Percentiles rank a stretch among this genome's conserved stretches.
Conservation (phyloP, 2,113 vertebrate species). For the Chaetops frenatus region DNA sequence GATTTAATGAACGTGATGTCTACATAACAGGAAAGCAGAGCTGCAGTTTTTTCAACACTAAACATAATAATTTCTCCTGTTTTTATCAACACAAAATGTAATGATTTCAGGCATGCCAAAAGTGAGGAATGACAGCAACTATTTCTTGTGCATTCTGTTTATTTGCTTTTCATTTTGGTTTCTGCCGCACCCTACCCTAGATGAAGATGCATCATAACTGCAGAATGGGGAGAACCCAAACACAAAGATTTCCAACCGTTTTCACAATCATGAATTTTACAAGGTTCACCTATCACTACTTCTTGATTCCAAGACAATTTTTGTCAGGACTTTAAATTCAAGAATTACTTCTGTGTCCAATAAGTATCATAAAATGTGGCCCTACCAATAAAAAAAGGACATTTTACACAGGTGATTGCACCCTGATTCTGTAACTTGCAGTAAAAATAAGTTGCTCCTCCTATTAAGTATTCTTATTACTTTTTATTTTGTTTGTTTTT, state of each 20-base stretch:
- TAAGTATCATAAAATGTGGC: not conserved
- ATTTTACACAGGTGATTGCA: not conserved
- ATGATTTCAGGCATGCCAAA: not conserved
- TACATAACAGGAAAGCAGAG: not conserved
- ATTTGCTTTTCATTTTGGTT: not conserved
- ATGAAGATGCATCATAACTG: not conserved
- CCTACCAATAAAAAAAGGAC: not conserved
- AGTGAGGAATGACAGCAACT: not conserved
- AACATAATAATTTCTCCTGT: not conserved
- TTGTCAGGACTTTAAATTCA: not conserved
- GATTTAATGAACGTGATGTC: not conserved
- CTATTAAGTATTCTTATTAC: not conserved
- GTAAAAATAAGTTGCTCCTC: not conserved
- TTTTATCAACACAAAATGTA: too few relatives aligned
- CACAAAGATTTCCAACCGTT: not conserved
- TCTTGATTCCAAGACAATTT: not conserved
- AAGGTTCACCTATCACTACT: not conserved
- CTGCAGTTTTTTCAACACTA: not conserved
- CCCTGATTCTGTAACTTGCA: not conserved
- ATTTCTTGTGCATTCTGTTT: not conserved
- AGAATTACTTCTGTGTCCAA: not conserved
- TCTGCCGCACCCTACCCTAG: fast-evolving
- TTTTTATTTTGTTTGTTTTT: not conserved
- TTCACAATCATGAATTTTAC: not conserved
- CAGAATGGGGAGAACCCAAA: not conserved